Base-by-base conservation (phyloP, 2,113 vertebrate species). In the Lutjanus erythropterus region DNA sequence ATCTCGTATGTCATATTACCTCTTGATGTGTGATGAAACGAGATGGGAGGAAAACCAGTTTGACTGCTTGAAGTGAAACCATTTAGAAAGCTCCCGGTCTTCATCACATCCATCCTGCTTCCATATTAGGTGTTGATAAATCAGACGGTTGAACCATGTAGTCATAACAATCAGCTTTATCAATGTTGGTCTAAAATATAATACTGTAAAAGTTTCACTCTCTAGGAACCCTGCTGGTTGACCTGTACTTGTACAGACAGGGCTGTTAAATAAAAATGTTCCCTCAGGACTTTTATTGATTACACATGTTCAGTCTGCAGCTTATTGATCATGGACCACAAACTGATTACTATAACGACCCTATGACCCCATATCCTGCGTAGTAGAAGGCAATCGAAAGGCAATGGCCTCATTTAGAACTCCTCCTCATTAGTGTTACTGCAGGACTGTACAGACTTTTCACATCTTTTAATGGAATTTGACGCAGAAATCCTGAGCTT, bases 271-370 rank as follows among this genome's bases (percentile, higher is more conserved):
- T 46, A 23, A 33, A 42, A 71, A 35, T 21, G 2, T 41, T 52
- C 61, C 47, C 71, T 44, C n/a, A 1, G 21, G 35, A 55, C 29
- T 21, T 0, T 61, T 39, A 84, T 80, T 1, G 61, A 85, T 74
- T 19, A 33, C 42, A 60, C 61, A 35, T 61, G 53, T 58, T 61
- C 39, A 60, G 69, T 86, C 66, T 53, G 49, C 71, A 77, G 65
- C 71, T 25, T 79, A 90, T 86, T 70, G 85, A 88, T 81, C 59
- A 33, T 23, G 31, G 29, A n/a, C 52, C 55, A 55, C 53, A 71
- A 80, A 75, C 52, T 61, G 75, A 86, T 82, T 74, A 80, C 8
- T 39, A 12, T 62, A 65, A 29, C 2, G 37, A 78, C 35, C 66
- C 39, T 37, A 35, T 73, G 73, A 86, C 82, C 78, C 0, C 0